These are phyloP conservation scores for Lathronympha strigana DNA, from an alignment of 2,888 invertebrate species.

Conservation along the genomic window DNA sequence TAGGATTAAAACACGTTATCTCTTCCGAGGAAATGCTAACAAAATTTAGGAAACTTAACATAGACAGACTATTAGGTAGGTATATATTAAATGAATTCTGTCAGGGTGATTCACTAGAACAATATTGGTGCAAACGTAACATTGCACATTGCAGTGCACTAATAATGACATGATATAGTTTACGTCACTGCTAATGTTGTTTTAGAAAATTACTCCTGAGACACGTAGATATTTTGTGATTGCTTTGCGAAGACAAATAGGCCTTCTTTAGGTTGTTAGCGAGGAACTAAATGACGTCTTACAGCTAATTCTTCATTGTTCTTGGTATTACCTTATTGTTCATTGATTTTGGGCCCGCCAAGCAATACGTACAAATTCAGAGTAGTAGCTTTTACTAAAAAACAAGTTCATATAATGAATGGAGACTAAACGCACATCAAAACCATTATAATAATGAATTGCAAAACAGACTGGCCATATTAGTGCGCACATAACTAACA, in stretches of 20 bases:
- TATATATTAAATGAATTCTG: too few species aligned
- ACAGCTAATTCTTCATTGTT: constrained; percentile 14
- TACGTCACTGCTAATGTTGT: not conserved
- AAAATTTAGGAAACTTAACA: too few species aligned
- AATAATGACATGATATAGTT: too few species aligned
- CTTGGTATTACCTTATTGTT: constrained; percentile 1
- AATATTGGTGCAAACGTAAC: not conserved
- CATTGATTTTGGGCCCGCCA: constrained; percentile 9
- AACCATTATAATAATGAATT: not conserved
- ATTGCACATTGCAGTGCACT: not conserved
- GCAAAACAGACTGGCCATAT: not conserved
- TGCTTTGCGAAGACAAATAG: not conserved
- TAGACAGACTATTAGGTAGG: too few species aligned
- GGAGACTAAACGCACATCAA: not conserved
- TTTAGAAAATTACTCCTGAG: not conserved
- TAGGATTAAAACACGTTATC: too few species aligned
- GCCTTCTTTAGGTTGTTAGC: not conserved
- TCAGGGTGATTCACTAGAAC: not conserved
- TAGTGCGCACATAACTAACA: not conserved
- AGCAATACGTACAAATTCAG: constrained; percentile 58
- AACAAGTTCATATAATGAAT: not conserved
- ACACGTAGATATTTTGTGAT: not conserved
- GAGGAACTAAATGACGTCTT: constrained; percentile 8
- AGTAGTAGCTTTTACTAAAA: constrained; percentile 42
- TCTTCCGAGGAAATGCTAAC: not conserved